These are phyloP conservation scores for Benthosema pterotum DNA, from an alignment of 2,797 vertebrate species.

Conservation along the genomic window DNA sequence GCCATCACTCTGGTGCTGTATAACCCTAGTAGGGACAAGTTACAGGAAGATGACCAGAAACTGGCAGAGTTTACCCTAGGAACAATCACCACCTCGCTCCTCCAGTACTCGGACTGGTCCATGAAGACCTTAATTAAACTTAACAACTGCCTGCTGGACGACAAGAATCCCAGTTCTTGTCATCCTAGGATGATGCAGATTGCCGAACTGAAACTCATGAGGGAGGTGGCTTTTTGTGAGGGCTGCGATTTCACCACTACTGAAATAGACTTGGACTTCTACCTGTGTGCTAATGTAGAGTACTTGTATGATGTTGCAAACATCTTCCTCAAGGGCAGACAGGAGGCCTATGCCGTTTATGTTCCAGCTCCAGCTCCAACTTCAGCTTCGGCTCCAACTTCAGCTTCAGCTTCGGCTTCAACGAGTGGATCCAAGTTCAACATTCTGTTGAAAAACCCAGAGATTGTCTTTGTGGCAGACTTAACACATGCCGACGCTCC, in stretches of 20 bases:
- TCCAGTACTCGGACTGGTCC: slow-evolving; percentile 91
- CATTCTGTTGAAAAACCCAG: slow-evolving; percentile 89
- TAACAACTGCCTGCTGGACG: slow-evolving; percentile 90
- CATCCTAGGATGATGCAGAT: slow-evolving; percentile 95
- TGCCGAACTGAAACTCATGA: slow-evolving; percentile 91
- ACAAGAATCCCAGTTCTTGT: slow-evolving; percentile 87
- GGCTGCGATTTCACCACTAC: slow-evolving; percentile 84
- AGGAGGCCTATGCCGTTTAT: slow-evolving; percentile 76
- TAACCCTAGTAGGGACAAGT: slow-evolving; percentile 80
- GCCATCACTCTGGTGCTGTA: slow-evolving; percentile 90
- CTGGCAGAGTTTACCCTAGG: slow-evolving; percentile 93
- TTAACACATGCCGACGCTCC: slow-evolving; percentile 92
- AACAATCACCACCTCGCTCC: slow-evolving; percentile 87
- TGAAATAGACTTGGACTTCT: slow-evolving; percentile 88
- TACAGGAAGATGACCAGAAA: slow-evolving; percentile 81
- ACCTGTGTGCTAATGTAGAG: slow-evolving; percentile 97
- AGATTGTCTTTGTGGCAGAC: slow-evolving; percentile 97
- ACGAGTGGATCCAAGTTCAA: slow-evolving; percentile 81
- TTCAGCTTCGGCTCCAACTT: slow-evolving; percentile 44
- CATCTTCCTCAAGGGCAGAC: slow-evolving; percentile 89
- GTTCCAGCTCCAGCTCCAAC: slow-evolving; percentile 15
- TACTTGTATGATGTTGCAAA: slow-evolving; percentile 93
- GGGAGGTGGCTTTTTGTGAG: slow-evolving; percentile 89
- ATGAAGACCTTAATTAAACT: slow-evolving; percentile 88
- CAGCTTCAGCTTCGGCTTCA: slow-evolving; percentile 23